Conservation (phyloP, 2,888 invertebrate genomes). For the Hybos culiciformis region DNA sequence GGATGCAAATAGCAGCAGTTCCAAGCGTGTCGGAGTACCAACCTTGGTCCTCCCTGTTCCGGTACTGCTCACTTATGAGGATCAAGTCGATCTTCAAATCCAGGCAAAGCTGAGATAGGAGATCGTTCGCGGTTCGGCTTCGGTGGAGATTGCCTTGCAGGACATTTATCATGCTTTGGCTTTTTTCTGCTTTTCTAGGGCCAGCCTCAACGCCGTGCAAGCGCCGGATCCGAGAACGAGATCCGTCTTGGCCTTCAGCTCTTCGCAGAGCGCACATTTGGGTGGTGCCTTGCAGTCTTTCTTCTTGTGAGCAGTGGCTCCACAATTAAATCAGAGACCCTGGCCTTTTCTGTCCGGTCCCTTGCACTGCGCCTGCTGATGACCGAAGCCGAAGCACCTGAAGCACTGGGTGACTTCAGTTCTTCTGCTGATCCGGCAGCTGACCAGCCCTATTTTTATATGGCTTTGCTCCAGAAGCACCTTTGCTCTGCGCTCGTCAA, state of each 20-base stretch:
- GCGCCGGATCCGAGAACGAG: no score
- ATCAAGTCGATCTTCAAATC: background rate
- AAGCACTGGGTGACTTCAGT: constrained; percentile 1
- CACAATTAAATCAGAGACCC: no score
- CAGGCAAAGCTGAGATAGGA: background rate
- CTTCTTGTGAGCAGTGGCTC: no score
- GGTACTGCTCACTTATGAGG: background rate
- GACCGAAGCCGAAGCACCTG: constrained; percentile 4
- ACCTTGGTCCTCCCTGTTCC: background rate
- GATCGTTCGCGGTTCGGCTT: background rate
- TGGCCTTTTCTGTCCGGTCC: background rate
- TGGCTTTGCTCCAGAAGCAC: background rate
- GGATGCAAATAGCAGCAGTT: background rate
- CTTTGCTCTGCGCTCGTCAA: background rate
- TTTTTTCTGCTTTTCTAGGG: background rate
- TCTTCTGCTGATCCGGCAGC: background rate
- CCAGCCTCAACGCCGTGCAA: background rate
- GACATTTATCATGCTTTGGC: background rate
- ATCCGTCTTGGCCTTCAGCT: background rate
- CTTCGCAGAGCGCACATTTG: background rate
- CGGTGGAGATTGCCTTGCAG: background rate
- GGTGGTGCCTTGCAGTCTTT: background rate
- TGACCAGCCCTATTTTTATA: constrained; percentile 4
- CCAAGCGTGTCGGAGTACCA: background rate
- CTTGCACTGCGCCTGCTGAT: no score